These are phyloP conservation scores for Eristalis intricaria DNA, from an alignment of 2,888 invertebrate species.

Conservation along the genomic window DNA sequence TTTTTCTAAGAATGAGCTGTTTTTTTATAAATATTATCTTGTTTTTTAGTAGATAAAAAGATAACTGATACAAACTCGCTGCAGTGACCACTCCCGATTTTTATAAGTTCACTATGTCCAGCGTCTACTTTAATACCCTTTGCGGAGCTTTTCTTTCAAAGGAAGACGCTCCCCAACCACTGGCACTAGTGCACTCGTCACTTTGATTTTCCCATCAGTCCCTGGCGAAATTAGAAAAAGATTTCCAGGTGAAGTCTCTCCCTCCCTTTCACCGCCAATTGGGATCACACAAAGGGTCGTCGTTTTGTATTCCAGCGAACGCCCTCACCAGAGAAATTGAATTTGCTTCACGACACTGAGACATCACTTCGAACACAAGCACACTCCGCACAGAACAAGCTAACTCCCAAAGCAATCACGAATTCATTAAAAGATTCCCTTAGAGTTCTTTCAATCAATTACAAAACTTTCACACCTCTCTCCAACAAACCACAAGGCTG, in stretches of 20 bases:
- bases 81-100: too few species aligned
- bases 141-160: too few species aligned
- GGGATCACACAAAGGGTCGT: not conserved
- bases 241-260: not conserved
- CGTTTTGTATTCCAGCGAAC: not conserved
- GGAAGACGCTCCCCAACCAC: too few species aligned
- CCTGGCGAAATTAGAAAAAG: not conserved
- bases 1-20: too few species aligned
- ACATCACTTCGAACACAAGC: not conserved
- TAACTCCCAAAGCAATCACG: conserved; percentile 2
- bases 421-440: conserved; percentile 13
- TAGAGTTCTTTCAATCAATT: conserved; percentile 2
- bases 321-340: not conserved
- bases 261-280: not conserved
- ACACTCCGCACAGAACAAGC: conserved; percentile 1
- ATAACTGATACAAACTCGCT: too few species aligned
- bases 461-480: conserved; percentile 10
- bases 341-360: not conserved
- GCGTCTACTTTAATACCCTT: too few species aligned
- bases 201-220: not conserved
- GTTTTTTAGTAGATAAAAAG: too few species aligned
- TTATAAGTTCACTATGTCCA: too few species aligned
- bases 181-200: too few species aligned
- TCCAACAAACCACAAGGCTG: not conserved
- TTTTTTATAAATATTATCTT: too few species aligned